Conservation (phyloP, 2,113 vertebrate genomes). For the Marmota flaviventris region DNA sequence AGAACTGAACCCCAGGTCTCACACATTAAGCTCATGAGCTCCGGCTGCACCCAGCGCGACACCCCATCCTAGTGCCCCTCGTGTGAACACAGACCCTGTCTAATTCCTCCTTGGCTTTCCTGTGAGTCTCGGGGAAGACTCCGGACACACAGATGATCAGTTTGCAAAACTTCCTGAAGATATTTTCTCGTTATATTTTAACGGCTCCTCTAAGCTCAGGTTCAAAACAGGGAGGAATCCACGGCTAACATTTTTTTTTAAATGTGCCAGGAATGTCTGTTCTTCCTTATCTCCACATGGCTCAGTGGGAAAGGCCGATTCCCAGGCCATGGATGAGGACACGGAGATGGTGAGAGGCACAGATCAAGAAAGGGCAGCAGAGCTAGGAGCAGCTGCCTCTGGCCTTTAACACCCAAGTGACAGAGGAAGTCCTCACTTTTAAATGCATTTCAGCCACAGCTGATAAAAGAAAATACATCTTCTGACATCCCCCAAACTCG, state of each 20-base stretch:
- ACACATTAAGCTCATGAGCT: accelerated
- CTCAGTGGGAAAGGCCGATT: neutral
- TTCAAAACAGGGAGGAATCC: neutral
- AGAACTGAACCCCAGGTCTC: neutral
- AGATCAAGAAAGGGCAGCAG: neutral
- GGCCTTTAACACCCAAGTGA: neutral
- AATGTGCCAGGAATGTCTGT: neutral
- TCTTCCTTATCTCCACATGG: neutral
- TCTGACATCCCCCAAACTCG: neutral
- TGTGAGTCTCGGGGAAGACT: neutral
- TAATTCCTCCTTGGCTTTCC: neutral
- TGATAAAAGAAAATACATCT: constrained; percentile 24
- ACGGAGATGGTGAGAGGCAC: neutral
- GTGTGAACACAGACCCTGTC: neutral
- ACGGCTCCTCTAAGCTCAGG: neutral
- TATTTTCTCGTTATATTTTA: neutral
- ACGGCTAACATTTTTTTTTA: neutral
- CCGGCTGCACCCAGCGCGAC: accelerated
- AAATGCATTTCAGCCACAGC: neutral
- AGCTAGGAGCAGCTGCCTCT: neutral
- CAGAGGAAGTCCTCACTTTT: neutral
- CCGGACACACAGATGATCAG: neutral
- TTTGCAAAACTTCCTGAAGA: neutral
- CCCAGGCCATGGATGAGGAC: neutral
- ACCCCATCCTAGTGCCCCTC: neutral